phyloP scores from a whole-genome alignment of 2,888 invertebrate genomes.

The Dryobota labecula region DNA sequence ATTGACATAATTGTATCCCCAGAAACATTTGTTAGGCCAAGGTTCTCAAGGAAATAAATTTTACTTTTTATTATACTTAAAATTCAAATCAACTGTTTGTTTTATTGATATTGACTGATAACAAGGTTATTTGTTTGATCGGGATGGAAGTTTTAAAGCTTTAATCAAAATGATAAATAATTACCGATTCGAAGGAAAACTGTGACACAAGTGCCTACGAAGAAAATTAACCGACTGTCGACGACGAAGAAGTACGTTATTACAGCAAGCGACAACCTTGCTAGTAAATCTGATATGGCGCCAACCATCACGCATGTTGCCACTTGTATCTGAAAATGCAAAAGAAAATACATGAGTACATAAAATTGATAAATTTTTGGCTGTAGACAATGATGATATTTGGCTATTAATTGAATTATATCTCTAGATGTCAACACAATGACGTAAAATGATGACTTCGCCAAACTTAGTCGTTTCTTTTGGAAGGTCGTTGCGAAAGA shows the following conservation, averaged over 20 bases:
- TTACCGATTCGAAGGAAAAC: slow-evolving; percentile 92
- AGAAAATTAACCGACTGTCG: slow-evolving; percentile 92
- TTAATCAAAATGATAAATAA: slow-evolving; percentile 63
- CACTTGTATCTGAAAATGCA: slow-evolving; percentile 88
- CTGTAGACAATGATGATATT: not conserved
- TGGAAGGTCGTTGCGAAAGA: not conserved
- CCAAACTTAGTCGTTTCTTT: not conserved
- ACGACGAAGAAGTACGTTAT: slow-evolving; percentile 91
- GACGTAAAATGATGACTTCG: not conserved
- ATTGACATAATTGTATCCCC: not conserved
- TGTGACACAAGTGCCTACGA: slow-evolving; percentile 92
- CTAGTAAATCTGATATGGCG: slow-evolving; percentile 92
- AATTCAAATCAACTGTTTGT: slow-evolving; percentile 5
- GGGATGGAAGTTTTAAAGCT: not conserved
- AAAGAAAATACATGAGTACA: not conserved
- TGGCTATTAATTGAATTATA: not conserved
- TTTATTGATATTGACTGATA: not conserved
- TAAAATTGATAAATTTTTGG: not conserved
- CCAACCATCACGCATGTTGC: slow-evolving; percentile 93
- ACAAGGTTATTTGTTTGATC: not conserved
- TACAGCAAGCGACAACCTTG: slow-evolving; percentile 91
- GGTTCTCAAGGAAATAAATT: slow-evolving; percentile 12
- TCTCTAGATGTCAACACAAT: not conserved
- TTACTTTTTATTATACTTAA: not conserved
- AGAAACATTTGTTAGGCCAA: slow-evolving; percentile 14